Conservation (phyloP, 2,113 vertebrate species). For the Podocnemis expansa region DNA sequence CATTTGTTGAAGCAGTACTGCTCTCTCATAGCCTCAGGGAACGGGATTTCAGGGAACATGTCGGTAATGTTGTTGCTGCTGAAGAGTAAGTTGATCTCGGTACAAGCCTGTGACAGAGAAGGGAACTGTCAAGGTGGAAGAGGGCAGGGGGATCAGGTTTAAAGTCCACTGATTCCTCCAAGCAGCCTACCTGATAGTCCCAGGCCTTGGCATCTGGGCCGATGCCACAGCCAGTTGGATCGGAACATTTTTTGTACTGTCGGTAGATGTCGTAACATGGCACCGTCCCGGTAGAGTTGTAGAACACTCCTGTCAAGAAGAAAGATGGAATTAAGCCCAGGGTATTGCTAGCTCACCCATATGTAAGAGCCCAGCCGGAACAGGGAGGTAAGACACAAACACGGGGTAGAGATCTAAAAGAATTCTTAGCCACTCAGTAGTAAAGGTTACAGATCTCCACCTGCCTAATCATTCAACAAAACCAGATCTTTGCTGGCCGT, state of each 20-base stretch:
- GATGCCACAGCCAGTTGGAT: slow-evolving; percentile 90
- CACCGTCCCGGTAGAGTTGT: slow-evolving; percentile 81
- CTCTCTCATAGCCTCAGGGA: slow-evolving; percentile 78
- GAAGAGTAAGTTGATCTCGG: slow-evolving; percentile 87
- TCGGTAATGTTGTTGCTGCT: slow-evolving; percentile 90
- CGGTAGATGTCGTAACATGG: slow-evolving; percentile 84
- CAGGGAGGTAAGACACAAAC: accelerated
- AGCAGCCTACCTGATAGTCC: slow-evolving; percentile 90
- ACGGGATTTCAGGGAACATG: slow-evolving; percentile 89
- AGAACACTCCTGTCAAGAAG: slow-evolving; percentile 83
- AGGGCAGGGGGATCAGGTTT: not conserved
- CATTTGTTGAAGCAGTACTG: slow-evolving; percentile 85
- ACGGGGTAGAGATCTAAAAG: not conserved
- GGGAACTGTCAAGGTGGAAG: not conserved
- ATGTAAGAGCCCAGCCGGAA: not conserved
- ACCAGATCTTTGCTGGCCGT: not conserved
- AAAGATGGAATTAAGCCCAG: not conserved
- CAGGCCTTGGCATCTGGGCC: slow-evolving; percentile 86
- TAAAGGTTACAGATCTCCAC: not conserved
- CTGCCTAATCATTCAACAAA: not conserved
- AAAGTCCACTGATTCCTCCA: too few relatives aligned
- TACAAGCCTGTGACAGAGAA: slow-evolving; percentile 84
- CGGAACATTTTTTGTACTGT: slow-evolving; percentile 85
- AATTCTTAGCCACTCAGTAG: accelerated
- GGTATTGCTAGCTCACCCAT: not conserved